phyloP scores from a whole-genome alignment of 92 coral and sea anemone species.

The Paramuricea clavata region DNA sequence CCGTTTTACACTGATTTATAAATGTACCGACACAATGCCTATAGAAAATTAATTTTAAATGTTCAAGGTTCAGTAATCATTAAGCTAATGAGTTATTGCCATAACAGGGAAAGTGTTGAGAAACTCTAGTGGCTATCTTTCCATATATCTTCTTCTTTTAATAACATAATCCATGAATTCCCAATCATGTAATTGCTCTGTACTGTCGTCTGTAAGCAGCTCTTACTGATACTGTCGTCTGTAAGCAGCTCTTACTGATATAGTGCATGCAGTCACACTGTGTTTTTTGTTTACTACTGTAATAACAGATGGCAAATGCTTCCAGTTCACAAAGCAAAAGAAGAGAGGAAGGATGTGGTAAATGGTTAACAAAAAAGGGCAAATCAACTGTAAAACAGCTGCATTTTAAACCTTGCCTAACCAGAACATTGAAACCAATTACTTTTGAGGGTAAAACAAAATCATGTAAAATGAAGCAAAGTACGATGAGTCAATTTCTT shows the following conservation, averaged over 20 bases:
- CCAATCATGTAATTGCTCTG: too few species aligned
- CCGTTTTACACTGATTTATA: not conserved
- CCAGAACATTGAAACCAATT: not conserved
- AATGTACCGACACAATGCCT: not conserved
- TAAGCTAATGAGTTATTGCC: not conserved
- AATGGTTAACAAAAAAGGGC: conserved; percentile 84
- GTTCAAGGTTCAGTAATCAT: not conserved
- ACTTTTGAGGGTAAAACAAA: not conserved
- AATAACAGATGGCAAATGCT: not conserved
- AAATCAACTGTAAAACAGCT: conserved; percentile 53
- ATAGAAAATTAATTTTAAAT: conserved; percentile 16
- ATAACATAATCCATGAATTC: too few species aligned
- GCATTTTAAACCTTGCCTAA: conserved; percentile 11
- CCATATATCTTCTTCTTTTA: too few species aligned
- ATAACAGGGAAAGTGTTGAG: too few species aligned
- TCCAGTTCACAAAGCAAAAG: conserved; percentile 26
- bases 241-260: too few species aligned
- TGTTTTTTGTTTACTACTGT: too few species aligned
- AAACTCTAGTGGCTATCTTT: too few species aligned
- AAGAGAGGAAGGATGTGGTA: conserved; percentile 82
- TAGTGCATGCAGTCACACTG: too few species aligned
- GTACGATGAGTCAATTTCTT: conserved; percentile 34
- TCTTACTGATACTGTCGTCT: too few species aligned
- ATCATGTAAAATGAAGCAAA: conserved; percentile 22
- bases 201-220: too few species aligned